phyloP scores from a whole-genome alignment of 2,888 invertebrate species.

The Ichneumoninae sp. region DNA sequence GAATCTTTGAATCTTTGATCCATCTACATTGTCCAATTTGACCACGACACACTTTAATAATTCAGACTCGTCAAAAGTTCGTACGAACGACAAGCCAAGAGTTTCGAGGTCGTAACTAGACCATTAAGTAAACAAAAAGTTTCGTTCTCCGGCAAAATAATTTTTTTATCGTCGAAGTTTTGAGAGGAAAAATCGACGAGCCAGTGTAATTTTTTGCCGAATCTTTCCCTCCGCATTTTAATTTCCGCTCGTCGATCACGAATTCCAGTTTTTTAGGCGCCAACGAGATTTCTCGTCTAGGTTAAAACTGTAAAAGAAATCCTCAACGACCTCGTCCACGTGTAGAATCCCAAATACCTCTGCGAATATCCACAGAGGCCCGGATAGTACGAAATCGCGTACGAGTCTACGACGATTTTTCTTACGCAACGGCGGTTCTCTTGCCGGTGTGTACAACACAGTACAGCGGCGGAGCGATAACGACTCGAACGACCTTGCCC shows the following conservation, averaged over 20 bases:
- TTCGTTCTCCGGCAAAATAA: no score
- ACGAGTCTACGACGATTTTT: background rate
- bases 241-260: no score
- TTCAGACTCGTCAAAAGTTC: slow-evolving; percentile 18
- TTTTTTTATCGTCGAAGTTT: no score
- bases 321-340: slow-evolving; percentile 5
- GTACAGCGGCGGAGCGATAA: slow-evolving; percentile 43
- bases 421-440: background rate
- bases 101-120: slow-evolving; percentile 30
- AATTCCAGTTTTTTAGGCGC: no score
- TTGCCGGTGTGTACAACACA: background rate
- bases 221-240: no score
- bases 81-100: slow-evolving; percentile 28
- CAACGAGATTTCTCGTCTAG: no score
- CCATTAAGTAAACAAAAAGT: background rate
- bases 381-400: background rate
- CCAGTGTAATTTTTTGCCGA: no score
- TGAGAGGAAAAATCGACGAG: no score
- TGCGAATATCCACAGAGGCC: background rate
- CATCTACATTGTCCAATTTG: background rate
- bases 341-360: background rate
- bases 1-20: background rate
- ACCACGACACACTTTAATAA: background rate
- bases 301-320: background rate
- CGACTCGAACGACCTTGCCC: slow-evolving; percentile 58